Evolutionary conservation across 2,113 vertebrate species (phyloP), one percentile per base, ranked within the genome.

Genomic region (Centropus bengalensis): DNA sequence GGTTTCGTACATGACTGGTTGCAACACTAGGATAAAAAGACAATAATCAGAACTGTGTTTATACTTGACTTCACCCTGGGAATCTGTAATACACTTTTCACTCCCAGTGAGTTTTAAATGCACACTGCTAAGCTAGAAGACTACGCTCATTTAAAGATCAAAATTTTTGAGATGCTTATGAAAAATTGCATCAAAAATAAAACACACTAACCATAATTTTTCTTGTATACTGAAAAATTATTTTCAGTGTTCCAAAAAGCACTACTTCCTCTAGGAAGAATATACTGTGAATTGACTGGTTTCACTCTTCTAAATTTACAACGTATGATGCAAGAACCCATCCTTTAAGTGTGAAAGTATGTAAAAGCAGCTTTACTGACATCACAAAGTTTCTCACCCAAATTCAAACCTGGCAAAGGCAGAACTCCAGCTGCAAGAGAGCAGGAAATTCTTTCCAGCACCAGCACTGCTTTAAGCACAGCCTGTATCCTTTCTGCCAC

Each of bases 351-450:
- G 82, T 69, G 59, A 95, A 80, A 94, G 84, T 73, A 60, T 3
- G 15, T 44, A 87, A 40, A 73, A 91, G 76, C 79, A 88, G 88
- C 79, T 94, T 58, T 54, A 69, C 67, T 67, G 55, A 77, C 80
- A 90, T 88, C 85, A 32, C 79, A 3, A 32, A 93, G 87, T 75
- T 95, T 88, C 92, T 90, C 82, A 77, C 27, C 59, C 82, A 62
- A 55, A 76, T 80, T 62, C 82, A 73, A 63, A 33, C 2, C 78
- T 80, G 82, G 58, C 82, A 82, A 77, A 40, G 71, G 58, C 66
- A 84, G 22, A 89, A 30, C 32, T 76, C 79, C 66, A 71, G 33
- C 2, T 82, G 66, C 56, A 91, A 54, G n/a, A 64, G 49, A 85
- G 78, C 58, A 87, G 64, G 51, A 56, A 76, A 76, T 82, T 79